Evolutionary conservation across 2,113 vertebrate genomes (phyloP).

Genomic region (Chitala chitala): DNA sequence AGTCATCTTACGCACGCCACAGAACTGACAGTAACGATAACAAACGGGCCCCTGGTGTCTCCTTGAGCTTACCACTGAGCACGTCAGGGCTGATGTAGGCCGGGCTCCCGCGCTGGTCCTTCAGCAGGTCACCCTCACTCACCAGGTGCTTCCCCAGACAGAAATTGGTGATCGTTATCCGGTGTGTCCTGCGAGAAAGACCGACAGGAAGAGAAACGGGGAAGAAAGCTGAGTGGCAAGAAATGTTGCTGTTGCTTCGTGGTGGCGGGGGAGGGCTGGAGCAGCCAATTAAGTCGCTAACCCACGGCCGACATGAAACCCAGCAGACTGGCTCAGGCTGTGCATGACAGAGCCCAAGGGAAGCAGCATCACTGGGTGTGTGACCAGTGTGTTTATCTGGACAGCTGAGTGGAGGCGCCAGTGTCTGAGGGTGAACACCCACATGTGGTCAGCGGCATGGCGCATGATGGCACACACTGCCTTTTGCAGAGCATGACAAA

Average conservation of each 20-base stretch:
- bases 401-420: not conserved
- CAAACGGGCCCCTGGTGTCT: not conserved
- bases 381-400: not conserved
- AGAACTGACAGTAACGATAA: not conserved
- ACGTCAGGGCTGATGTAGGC: constrained; percentile 98
- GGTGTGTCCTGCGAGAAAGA: constrained; percentile 73
- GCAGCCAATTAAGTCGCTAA: not conserved
- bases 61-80: constrained; percentile 75
- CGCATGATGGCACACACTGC: not conserved
- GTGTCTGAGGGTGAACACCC: constrained; percentile 14
- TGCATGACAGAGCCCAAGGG: not conserved
- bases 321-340: constrained; percentile 19
- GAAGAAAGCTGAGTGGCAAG: not conserved
- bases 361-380: not conserved
- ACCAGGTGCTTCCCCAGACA: constrained; percentile 97
- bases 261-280: too few relatives aligned
- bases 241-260: not conserved
- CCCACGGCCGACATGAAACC: not conserved
- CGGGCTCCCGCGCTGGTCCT: constrained; percentile 97
- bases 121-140: constrained; percentile 94
- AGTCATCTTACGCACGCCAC: not conserved
- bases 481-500: constrained; percentile 25
- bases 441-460: not conserved
- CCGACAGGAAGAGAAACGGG: not conserved
- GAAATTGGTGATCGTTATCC: constrained; percentile 98